These are phyloP conservation scores for Zoroaster sp. DNA, from an alignment of 53 echinoderm and acorn worm species.

Conservation along the genomic window DNA sequence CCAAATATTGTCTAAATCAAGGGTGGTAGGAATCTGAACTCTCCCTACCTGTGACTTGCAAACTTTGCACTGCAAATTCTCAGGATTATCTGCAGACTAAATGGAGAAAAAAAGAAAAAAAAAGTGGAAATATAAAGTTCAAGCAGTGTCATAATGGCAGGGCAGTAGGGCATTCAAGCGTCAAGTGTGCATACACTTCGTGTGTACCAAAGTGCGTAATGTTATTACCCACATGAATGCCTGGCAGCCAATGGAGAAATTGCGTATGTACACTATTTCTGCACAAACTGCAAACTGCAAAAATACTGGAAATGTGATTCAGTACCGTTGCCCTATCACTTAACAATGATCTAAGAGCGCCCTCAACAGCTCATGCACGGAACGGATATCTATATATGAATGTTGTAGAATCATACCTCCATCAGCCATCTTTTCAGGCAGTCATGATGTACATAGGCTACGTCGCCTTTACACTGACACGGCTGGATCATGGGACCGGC, in stretches of 20 bases:
- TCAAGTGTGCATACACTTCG: too few relatives aligned
- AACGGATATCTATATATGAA: too few relatives aligned
- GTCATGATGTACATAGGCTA: slow-evolving; percentile 96
- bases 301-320: background rate
- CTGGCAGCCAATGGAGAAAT: too few relatives aligned
- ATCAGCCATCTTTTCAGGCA: slow-evolving; percentile 91
- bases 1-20: too few relatives aligned
- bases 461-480: slow-evolving; percentile 92
- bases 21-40: too few relatives aligned
- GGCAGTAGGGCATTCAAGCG: too few relatives aligned
- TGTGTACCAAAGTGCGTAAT: too few relatives aligned
- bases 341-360: background rate
- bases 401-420: slow-evolving; percentile 65
- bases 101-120: background rate
- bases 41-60: slow-evolving; percentile 81
- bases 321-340: background rate
- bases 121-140: background rate
- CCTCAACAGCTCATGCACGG: too few relatives aligned
- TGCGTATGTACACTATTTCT: too few relatives aligned
- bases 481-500: slow-evolving; percentile 88
- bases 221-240: too few relatives aligned
- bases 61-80: slow-evolving; percentile 79
- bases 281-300: too few relatives aligned
- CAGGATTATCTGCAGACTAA: slow-evolving; percentile 88
- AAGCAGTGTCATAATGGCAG: too few relatives aligned